phyloP scores from a whole-genome alignment of 2,888 invertebrate species.

The Philopedon plagiatum region DNA sequence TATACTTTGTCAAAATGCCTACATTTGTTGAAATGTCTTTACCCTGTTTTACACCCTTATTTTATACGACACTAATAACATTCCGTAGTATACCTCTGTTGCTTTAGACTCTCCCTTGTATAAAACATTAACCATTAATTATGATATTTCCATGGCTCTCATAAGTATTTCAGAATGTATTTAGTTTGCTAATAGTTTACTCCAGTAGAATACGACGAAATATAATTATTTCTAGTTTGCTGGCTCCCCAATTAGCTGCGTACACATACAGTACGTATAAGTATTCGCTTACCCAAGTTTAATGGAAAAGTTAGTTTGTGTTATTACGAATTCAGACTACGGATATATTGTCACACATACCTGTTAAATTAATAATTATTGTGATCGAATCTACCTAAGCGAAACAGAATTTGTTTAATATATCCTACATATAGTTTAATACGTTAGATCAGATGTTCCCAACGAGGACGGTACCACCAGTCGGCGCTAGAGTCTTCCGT shows the following conservation, averaged over 20 bases:
- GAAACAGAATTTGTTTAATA: no score
- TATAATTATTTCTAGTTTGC: conserved; percentile 19
- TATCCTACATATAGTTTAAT: no score
- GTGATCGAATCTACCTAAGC: no score
- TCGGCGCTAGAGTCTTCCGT: no score
- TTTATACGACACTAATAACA: no score
- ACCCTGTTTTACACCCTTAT: no score
- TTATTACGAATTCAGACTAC: background rate
- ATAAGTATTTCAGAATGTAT: conserved; percentile 6
- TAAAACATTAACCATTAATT: background rate
- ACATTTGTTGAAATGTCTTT: no score
- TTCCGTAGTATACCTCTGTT: no score
- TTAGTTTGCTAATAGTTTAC: conserved; percentile 20
- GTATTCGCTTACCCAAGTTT: conserved; percentile 4
- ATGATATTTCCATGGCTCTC: background rate
- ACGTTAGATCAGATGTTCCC: no score
- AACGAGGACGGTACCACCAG: no score
- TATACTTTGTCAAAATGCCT: no score
- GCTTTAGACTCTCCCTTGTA: background rate
- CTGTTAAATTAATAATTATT: background rate
- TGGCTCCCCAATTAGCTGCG: conserved; percentile 12
- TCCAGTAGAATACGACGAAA: background rate
- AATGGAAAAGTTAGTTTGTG: conserved; percentile 15
- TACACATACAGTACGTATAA: background rate
- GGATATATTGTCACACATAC: background rate